Evolutionary conservation across 1,140 invertebrate genomes (phyloP), one percentile per base, ranked within the genome.

Genomic region (Globodera rostochiensis): DNA sequence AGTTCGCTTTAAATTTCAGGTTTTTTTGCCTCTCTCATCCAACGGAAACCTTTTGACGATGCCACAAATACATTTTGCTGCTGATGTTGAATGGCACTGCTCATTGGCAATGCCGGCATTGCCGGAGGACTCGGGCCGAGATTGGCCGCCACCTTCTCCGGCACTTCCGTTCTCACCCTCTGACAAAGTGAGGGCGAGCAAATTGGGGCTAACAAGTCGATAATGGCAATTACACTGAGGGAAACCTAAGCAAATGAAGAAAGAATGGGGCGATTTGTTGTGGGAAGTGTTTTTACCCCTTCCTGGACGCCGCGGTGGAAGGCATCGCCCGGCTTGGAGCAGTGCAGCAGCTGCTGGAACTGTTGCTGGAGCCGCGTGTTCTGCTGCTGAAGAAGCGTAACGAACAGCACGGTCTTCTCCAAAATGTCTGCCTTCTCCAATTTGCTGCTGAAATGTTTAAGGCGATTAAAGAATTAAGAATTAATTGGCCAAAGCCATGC

Each of bases 401-500:
- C 67, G 49, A 74, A 80, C 21, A 50, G 15, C n/a, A 85, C 84
- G 13, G 84, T 85, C 60, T 77, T 83, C 74, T 85, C 84, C 50
- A 85, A 71, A 69, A 85, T 77, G 77, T 85, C 84, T 6, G 84
- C 84, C 66, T 85, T 85, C 50, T 85, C 84, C 50, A 85, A 69
- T 66, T 85, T 84, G n/a, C 81, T 69, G 53, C 77, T 84, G n/a
- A 53, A 84, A 84, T 53, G n/a, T 36, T 15, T 5, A 67, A 49
- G 49, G 25, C n/a, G 11, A 78, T n/a, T 19, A 6, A 11, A 6
- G 3, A 53, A 53, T 53, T 15, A 53, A 53, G 21, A 76, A 50
- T 36, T 36, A 36, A 36, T 36, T 36, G 36, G 15, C n/a, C 36
- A 6, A n/a, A 25, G 6, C 46, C 57, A 25, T 77, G 57, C 57